Base-by-base conservation (phyloP, 2,113 vertebrate genomes). In the Plectropomus leopardus region DNA sequence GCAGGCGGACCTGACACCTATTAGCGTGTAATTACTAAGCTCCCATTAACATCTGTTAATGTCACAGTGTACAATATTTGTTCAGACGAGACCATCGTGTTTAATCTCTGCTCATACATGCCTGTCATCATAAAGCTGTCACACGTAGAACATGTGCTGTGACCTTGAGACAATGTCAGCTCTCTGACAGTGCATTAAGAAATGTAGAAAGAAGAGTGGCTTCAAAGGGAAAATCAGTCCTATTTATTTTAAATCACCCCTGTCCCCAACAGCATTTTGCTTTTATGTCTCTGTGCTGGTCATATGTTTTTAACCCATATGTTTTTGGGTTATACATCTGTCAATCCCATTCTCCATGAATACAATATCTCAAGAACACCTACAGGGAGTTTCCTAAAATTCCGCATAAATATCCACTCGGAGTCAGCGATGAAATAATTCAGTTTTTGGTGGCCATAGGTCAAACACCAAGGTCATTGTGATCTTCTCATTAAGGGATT, bases 111-210 rank as follows among this genome's bases (percentile, higher is more conserved):
- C 24, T 48, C 34, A 63, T 19, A 57, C 55, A 57, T 58, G 24
- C 26, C 16, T 8, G 3, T 68, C 75, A 32, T 69, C 26, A 34
- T 58, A 54, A 74, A 60, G 30, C 58, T 32, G 60, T 28, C 30
- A 50, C 16, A 17, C 63, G n/a, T 26, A 26, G 23, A 50, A 44
- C 10, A n/a, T 36, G 26, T 23, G 36, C 14, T 34, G 15, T 53
- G 71, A 82, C 82, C 67, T 68, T 82, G n/a, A 59, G 19, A 61
- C 47, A 64, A 76, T 59, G 48, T 63, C 47, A 54, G 16, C 5
- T 44, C 30, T 67, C 4, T 23, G 50, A 51, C 30, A 32, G 55
- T 1, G 30, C 30, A 32, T 65, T 59, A 64, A 50, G 55, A 34
- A 32, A 75, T 9, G 19, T n/a, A 15, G 64, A 48, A 6, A 55